Evolutionary conservation across 2,888 invertebrate genomes (phyloP), one percentile per base, ranked within the genome.

Genomic region (Polietes domitor): DNA sequence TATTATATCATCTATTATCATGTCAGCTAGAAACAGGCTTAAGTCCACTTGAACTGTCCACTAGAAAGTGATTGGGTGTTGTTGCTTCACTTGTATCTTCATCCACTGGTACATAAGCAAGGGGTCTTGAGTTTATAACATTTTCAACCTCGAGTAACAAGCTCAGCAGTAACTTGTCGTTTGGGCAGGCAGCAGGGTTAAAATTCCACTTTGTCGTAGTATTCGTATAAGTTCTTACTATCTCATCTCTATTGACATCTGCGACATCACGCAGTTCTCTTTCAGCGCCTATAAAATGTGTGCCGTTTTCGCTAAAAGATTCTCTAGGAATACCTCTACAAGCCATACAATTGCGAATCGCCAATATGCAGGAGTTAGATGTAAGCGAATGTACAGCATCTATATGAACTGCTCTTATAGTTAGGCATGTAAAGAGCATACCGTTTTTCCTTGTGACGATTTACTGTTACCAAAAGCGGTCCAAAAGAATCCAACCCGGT

Each of bases 401-500:
- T n/a, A n/a, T n/a, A n/a, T n/a, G n/a, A n/a, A n/a, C n/a, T n/a
- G n/a, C n/a, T n/a, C n/a, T n/a, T n/a, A n/a, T n/a, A n/a, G n/a
- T n/a, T n/a, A n/a, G n/a, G n/a, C n/a, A n/a, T n/a, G n/a, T n/a
- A n/a, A n/a, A n/a, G n/a, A n/a, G n/a, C n/a, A n/a, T n/a, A n/a
- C n/a, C n/a, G n/a, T n/a, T n/a, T n/a, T n/a, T n/a, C n/a, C n/a
- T n/a, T n/a, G n/a, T n/a, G n/a, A n/a, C n/a, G n/a, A n/a, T n/a
- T n/a, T n/a, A 12, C n/a, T 50, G 55, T 77, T 1, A 77, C 70
- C 2, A 65, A 6, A 17, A 85, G 12, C 0, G 80, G 82, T 0
- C 82, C 82, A 68, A 85, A 79, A 53, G 73, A 82, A 26, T 73
- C 83, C 3, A 81, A 17, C 0, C 80, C 71, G n/a, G 58, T 58